These are phyloP conservation scores for Passer montanus DNA, from an alignment of 2,113 vertebrate genomes.

Conservation along the genomic window DNA sequence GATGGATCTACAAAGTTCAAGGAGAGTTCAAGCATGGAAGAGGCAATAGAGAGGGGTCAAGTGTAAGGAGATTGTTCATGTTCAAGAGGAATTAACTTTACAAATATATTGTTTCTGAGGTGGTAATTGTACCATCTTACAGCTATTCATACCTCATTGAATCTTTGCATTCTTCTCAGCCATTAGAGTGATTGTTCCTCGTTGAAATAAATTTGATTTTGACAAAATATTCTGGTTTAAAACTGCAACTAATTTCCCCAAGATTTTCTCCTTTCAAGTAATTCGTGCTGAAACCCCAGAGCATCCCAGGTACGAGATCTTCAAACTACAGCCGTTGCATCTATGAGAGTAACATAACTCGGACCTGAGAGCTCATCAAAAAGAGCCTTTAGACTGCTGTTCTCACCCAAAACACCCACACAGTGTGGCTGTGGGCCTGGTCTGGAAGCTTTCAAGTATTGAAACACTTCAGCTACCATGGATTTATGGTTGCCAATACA, in stretches of 20 bases:
- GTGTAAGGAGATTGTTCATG: conserved; percentile 84
- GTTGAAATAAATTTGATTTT: conserved; percentile 82
- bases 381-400: accelerated
- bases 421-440: neutral
- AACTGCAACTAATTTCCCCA: conserved; percentile 71
- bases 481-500: neutral
- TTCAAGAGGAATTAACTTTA: conserved; percentile 89
- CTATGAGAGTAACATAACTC: neutral
- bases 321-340: neutral
- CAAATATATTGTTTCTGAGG: conserved; percentile 95
- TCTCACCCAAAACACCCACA: neutral
- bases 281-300: conserved; percentile 35
- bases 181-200: conserved; percentile 77
- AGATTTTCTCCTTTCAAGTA: conserved; percentile 55
- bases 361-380: neutral
- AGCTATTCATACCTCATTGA: conserved; percentile 92
- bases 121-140: conserved; percentile 94
- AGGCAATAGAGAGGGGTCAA: conserved; percentile 86
- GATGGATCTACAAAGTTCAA: conserved; percentile 92
- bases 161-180: conserved; percentile 84
- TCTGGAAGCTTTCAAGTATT: neutral
- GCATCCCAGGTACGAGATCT: neutral
- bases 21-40: conserved; percentile 97
- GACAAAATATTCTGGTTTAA: conserved; percentile 79
- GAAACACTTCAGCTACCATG: neutral